Conservation (phyloP, 2,113 vertebrate species). For the Ramphastos sulfuratus region DNA sequence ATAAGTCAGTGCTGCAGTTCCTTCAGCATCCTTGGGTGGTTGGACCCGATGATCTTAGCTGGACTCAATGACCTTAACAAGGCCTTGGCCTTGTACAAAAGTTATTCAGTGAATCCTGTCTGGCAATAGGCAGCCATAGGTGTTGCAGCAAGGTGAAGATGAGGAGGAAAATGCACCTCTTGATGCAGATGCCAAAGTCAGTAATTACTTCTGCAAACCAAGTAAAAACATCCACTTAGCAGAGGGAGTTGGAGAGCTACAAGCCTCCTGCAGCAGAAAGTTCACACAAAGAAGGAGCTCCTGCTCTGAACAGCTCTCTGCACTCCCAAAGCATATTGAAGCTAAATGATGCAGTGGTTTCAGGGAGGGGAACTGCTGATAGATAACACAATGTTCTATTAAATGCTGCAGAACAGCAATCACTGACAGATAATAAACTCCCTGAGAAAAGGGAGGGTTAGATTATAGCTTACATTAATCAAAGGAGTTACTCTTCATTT, state of each 20-base stretch:
- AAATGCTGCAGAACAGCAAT: neutral
- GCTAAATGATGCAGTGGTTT: neutral
- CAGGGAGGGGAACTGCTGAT: neutral
- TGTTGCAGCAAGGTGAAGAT: neutral
- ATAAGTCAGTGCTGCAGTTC: no score
- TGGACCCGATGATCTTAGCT: no score
- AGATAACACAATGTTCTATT: neutral
- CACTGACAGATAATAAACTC: constrained; percentile 8
- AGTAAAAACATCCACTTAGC: neutral
- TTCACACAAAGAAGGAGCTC: neutral
- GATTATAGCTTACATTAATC: neutral
- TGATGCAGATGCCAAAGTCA: neutral
- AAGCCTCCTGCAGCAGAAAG: neutral
- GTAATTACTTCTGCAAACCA: neutral
- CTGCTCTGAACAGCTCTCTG: neutral
- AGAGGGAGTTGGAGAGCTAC: neutral
- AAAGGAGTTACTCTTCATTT: neutral
- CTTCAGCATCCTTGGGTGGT: no score
- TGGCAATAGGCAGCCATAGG: neutral
- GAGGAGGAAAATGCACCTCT: neutral
- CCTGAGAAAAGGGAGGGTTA: constrained; percentile 21
- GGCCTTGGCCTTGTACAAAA: no score
- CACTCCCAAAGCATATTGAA: neutral
- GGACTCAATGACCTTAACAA: no score
- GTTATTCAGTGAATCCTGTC: no score